phyloP scores from a whole-genome alignment of 92 coral and sea anemone species.

The Zoanthus sansibaricus region DNA sequence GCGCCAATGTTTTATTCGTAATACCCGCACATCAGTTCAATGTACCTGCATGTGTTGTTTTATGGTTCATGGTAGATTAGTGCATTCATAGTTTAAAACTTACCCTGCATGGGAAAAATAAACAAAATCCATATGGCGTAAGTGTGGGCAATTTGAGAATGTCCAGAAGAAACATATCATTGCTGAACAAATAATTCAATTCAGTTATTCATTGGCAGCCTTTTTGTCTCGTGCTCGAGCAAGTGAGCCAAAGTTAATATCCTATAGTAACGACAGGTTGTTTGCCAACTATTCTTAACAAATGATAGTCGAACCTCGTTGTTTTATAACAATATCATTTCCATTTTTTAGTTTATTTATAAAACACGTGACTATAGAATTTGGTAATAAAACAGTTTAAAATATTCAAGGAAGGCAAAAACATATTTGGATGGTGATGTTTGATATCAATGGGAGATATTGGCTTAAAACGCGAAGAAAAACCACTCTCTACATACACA shows the following conservation, averaged over 20 bases:
- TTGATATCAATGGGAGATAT: slow-evolving; percentile 19
- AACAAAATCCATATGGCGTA: no score
- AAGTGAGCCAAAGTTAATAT: not conserved
- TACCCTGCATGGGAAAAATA: no score
- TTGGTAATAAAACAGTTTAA: not conserved
- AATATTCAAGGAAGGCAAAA: not conserved
- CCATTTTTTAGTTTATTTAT: not conserved
- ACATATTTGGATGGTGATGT: slow-evolving; percentile 9
- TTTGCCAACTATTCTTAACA: no score
- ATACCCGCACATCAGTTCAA: not conserved
- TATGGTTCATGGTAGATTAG: not conserved
- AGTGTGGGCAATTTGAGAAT: no score
- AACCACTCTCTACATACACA: not conserved
- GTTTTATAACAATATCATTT: not conserved
- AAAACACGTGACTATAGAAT: not conserved
- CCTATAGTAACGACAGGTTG: no score
- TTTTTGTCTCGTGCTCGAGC: not conserved
- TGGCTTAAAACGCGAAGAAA: not conserved
- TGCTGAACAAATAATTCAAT: no score
- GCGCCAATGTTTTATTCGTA: not conserved
- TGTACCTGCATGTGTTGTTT: not conserved
- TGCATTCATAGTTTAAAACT: no score
- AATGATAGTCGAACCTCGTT: not conserved
- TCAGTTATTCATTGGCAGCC: no score
- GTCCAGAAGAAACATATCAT: no score